Evolutionary conservation across 1,140 invertebrate species (phyloP), one percentile per base, ranked within the genome.

Genomic region (Meloidogyne hapla): DNA sequence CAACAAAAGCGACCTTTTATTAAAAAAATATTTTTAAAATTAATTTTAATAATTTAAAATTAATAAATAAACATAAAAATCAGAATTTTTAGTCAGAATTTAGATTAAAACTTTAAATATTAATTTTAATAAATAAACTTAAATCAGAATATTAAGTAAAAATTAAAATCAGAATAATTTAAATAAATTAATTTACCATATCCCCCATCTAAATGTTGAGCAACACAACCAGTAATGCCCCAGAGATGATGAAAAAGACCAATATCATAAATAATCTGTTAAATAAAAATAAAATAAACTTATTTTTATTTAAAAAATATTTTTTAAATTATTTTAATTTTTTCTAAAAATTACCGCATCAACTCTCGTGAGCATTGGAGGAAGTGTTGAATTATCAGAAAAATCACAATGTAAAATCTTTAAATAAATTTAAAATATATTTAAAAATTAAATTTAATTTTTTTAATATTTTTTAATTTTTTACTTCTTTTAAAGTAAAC

Each of bases 151-250:
- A 10, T 21, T n/a, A 23, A 68, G 1, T 1, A 69, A n/a, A 42
- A 1, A 10, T 9, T 21, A 18, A 42, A 33, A 10, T 38, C 9
- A 67, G 25, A 42, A 23, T 42, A 48, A 28, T 3, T 13, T 10
- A 12, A 26, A 66, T 65, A n/a, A 66, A 15, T 21, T 15, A 33
- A 66, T 15, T 75, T 48, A 74, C 79, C 84, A 64, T 83, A 79
- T 23, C 84, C 84, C 2, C 84, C 84, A 74, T 85, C 84, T 33
- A 85, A 40, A 74, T 85, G 85, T 68, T 86, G 79, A 25, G 84
- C 84, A 18, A 85, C 83, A 76, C 84, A 85, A 10, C 84, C 84
- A 38, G 69, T 56, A n/a, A 86, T 85, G 26, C 85, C 84, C 84
- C 84, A 85, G 15, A 85, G 76, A 13, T 80, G 78, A 68, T 86